Percentiles rank a stretch among this genome's conserved stretches.
Conservation (phyloP, 1,140 invertebrate genomes). For the Caenorhabditis tropicalis region DNA sequence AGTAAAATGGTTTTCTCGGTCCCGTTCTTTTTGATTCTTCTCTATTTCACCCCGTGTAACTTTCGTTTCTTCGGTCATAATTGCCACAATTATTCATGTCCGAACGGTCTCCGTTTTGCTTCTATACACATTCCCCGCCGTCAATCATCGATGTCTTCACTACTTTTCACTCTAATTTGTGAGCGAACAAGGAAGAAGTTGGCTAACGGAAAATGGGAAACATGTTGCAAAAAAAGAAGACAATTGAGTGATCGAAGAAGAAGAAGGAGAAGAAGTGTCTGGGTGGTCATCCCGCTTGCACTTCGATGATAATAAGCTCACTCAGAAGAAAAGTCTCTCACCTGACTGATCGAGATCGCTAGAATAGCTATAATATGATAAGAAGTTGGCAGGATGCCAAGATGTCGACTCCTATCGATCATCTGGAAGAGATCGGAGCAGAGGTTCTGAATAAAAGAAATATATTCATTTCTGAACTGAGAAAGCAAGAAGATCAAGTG, state of each 20-base stretch:
- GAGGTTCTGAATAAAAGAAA: background rate
- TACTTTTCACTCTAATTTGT: background rate
- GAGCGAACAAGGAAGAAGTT: conserved; percentile 4
- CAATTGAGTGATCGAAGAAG: background rate
- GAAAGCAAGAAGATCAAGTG: too few relatives aligned
- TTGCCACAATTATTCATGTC: conserved; percentile 39
- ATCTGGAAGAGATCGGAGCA: conserved; percentile 4
- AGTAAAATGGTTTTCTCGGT: background rate
- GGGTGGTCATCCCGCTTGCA: background rate
- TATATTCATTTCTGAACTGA: too few relatives aligned
- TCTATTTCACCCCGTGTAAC: conserved; percentile 23
- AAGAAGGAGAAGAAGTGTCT: conserved; percentile 3
- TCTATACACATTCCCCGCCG: conserved; percentile 25
- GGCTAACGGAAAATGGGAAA: conserved; percentile 8
- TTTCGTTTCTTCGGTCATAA: conserved; percentile 16
- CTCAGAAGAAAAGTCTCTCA: background rate
- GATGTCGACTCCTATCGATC: conserved; percentile 27
- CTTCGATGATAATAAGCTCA: background rate
- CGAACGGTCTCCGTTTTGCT: conserved; percentile 39
- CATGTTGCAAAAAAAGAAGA: conserved; percentile 21
- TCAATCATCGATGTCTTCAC: background rate
- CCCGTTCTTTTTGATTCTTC: background rate
- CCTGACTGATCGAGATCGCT: conserved; percentile 10
- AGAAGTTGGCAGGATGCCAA: background rate
- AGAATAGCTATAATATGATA: background rate